Evolutionary conservation across 2,797 vertebrate species (phyloP).

Genomic region (Crocodylus rhombifer): DNA sequence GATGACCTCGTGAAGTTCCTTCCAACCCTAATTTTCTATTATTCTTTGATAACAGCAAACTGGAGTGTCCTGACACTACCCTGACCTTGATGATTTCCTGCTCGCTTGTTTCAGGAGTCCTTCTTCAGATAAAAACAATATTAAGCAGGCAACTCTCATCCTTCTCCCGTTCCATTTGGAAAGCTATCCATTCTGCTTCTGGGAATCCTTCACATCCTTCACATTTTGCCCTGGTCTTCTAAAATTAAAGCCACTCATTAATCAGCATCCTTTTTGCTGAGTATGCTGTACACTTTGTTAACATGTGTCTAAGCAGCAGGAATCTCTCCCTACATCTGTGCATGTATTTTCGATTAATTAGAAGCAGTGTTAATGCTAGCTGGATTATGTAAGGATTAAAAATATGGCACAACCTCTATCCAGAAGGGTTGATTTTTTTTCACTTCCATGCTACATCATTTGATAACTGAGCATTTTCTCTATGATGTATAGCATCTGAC

Average conservation of each 20-base stretch:
- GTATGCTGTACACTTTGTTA: background rate
- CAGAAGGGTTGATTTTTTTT: conserved; percentile 33
- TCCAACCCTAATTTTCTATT: too few relatives aligned
- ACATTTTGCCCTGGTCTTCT: background rate
- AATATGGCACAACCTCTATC: background rate
- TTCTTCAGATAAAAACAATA: background rate
- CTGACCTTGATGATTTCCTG: background rate
- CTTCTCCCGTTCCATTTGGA: background rate
- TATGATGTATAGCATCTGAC: background rate
- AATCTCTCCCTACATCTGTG: conserved; percentile 57
- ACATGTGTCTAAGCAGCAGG: conserved; percentile 50
- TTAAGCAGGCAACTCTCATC: accelerated
- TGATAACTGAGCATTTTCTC: background rate
- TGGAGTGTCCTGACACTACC: background rate
- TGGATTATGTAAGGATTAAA: conserved; percentile 65
- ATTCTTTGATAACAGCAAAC: background rate
- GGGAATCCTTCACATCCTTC: background rate
- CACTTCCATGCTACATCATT: background rate
- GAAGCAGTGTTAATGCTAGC: conserved; percentile 53
- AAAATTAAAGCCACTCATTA: conserved; percentile 31
- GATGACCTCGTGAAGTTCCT: too few relatives aligned
- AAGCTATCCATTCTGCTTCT: background rate
- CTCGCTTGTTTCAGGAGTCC: background rate
- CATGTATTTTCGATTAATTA: conserved; percentile 71
- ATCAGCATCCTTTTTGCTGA: conserved; percentile 6